A percentile compares a stretch with the other conserved stretches of the same genome.
Evolutionary conservation across 1,140 invertebrate species (phyloP).

Genomic region (Eumaeus atala): DNA sequence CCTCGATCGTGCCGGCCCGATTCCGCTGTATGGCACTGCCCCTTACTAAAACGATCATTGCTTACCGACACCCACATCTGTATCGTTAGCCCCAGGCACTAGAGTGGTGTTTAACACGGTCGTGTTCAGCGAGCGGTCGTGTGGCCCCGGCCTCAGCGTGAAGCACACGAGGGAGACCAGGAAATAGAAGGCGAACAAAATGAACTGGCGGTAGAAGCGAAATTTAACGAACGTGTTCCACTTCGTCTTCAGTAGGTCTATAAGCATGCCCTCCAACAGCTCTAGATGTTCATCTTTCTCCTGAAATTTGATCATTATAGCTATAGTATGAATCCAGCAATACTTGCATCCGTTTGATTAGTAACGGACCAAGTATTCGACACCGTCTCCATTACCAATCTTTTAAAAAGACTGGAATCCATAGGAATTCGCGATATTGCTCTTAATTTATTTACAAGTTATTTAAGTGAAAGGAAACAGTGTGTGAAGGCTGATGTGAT

Average conservation of each 20-base stretch:
- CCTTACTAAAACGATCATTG: too few relatives aligned
- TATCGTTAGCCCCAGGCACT: slow-evolving; percentile 38
- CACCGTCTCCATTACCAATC: too few relatives aligned
- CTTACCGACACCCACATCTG: slow-evolving; percentile 52
- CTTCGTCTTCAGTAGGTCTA: slow-evolving; percentile 96
- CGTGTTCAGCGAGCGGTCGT: slow-evolving; percentile 47
- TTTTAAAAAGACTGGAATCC: too few relatives aligned
- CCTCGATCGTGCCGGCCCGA: too few relatives aligned
- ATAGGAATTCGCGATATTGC: too few relatives aligned
- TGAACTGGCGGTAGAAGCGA: slow-evolving; percentile 94
- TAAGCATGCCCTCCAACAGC: slow-evolving; percentile 94
- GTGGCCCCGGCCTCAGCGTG: slow-evolving; percentile 86
- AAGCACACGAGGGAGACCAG: slow-evolving; percentile 90
- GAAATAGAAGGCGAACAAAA: slow-evolving; percentile 93
- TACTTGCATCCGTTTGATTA: too few relatives aligned
- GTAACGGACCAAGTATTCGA: too few relatives aligned
- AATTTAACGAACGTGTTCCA: slow-evolving; percentile 98
- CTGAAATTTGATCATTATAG: slow-evolving; percentile 69
- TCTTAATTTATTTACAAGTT: too few relatives aligned
- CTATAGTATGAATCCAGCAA: neutral
- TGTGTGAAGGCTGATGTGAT: too few relatives aligned
- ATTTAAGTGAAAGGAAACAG: too few relatives aligned
- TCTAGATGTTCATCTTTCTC: slow-evolving; percentile 96
- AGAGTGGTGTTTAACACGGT: slow-evolving; percentile 46
- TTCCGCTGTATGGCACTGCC: too few relatives aligned